Conservation (phyloP, 1,140 invertebrate genomes). For the Zaprionus tsacasi region DNA sequence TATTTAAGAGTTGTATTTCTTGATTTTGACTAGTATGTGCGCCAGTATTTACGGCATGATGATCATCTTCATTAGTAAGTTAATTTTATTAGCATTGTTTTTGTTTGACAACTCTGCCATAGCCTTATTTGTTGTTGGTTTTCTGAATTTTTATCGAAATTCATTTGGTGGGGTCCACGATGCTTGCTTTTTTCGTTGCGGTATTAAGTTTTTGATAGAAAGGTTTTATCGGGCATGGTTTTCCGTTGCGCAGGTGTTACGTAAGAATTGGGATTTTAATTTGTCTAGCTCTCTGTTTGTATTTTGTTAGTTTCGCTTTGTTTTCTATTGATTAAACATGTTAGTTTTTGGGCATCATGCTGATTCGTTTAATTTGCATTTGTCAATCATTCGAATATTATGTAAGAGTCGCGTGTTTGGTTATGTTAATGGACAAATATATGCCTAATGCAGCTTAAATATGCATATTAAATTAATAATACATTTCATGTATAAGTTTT, state of each 20-base stretch:
- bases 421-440: not conserved
- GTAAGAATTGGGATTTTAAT: slow-evolving; percentile 66
- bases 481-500: not conserved
- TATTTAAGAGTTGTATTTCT: slow-evolving; percentile 66
- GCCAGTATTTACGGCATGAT: slow-evolving; percentile 46
- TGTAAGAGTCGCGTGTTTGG: slow-evolving; percentile 27
- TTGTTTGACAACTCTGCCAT: slow-evolving; percentile 50
- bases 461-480: not conserved
- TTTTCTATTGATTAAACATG: slow-evolving; percentile 57
- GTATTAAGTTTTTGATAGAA: slow-evolving; percentile 57
- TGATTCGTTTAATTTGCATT: slow-evolving; percentile 20
- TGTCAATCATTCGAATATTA: slow-evolving; percentile 51
- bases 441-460: not conserved
- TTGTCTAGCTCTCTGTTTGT: slow-evolving; percentile 47
- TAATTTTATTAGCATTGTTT: slow-evolving; percentile 72
- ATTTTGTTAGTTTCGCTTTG: slow-evolving; percentile 40
- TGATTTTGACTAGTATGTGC: slow-evolving; percentile 58
- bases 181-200: slow-evolving; percentile 38
- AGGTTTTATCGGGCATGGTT: slow-evolving; percentile 41
- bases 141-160: slow-evolving; percentile 41
- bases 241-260: slow-evolving; percentile 47
- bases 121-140: slow-evolving; percentile 33
- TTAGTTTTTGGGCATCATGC: slow-evolving; percentile 20
- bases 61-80: slow-evolving; percentile 77
- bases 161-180: slow-evolving; percentile 47